phyloP scores from a whole-genome alignment of 2,113 vertebrate species.

The Axis porcinus region DNA sequence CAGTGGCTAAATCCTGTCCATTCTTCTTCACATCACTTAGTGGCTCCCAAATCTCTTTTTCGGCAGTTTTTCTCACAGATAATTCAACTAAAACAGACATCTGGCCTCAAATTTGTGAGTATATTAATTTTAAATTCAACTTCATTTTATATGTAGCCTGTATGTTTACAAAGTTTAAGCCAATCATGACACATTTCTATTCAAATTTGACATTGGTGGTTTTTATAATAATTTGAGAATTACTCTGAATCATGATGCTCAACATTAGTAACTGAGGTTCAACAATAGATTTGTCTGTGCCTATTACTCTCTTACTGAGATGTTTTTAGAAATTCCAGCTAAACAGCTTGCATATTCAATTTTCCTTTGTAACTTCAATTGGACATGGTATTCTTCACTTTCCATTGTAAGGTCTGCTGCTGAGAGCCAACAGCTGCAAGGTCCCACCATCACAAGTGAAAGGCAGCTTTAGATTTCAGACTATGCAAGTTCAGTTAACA shows the following conservation, averaged over 20 bases:
- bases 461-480: not conserved
- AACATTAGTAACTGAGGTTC: not conserved
- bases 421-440: conserved; percentile 18
- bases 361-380: conserved; percentile 51
- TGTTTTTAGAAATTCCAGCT: conserved; percentile 8
- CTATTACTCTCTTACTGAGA: not conserved
- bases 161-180: not conserved
- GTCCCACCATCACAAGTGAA: not conserved
- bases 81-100: not conserved
- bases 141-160: not conserved
- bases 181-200: not conserved
- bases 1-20: not conserved
- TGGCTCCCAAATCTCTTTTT: not conserved
- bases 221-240: not conserved
- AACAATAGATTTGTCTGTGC: not conserved
- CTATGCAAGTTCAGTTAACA: not conserved
- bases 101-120: not conserved
- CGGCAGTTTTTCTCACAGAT: not conserved
- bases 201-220: not conserved
- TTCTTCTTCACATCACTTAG: not conserved
- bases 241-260: not conserved
- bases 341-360: not conserved
- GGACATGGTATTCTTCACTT: conserved; percentile 40
- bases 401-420: not conserved
- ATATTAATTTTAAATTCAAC: not conserved